Base-by-base conservation (phyloP, 2,888 invertebrate species). In the Chironomus riparius region DNA sequence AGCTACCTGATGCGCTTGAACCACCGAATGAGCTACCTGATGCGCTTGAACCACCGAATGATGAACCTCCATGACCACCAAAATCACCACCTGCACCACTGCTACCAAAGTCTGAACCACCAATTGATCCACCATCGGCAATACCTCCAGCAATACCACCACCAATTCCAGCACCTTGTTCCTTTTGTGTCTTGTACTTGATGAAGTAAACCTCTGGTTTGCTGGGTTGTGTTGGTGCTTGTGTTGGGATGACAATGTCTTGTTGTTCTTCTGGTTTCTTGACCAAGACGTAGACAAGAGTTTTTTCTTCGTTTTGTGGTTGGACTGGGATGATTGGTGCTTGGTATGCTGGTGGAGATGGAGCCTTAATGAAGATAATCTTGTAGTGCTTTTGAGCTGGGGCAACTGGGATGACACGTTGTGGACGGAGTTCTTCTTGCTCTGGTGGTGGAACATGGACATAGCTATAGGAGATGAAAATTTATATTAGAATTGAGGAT, bases 131-230 rank as follows among this genome's bases (percentile, higher is more conserved):
- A 28, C 6, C 47, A 56, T 24, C 50, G 13, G 7, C 24, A 15
- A n/a, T 12, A 5, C 47, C 65, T 4, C 73, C 73, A 15, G 38
- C 56, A 15, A 12, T 7, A 18, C 15, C 47, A 2, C 13, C 47
- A 7, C 68, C 68, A 12, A 78, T 78, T 18, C 80, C 79, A 28
- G 79, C 80, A 22, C 80, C 80, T 38, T 81, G 80, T 77, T 78
- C 78, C 78, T 82, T 83, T 80, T 84, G 84, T 77, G 84, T 83
- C 87, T 90, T 91, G 87, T 92, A 92, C 79, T 90, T 88, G 88
- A 92, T 94, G 88, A 94, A 94, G 89, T 94, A 94, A 77, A 94
- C 94, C 86, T 94, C 94, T 77, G 94, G 94, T 86, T 94, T 94
- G 83, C 91, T 90, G 78, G 94, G 94, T 81, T 92, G 92, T 73